Evolutionary conservation across 2,113 vertebrate species (phyloP).

Genomic region (Patagioenas fasciata): DNA sequence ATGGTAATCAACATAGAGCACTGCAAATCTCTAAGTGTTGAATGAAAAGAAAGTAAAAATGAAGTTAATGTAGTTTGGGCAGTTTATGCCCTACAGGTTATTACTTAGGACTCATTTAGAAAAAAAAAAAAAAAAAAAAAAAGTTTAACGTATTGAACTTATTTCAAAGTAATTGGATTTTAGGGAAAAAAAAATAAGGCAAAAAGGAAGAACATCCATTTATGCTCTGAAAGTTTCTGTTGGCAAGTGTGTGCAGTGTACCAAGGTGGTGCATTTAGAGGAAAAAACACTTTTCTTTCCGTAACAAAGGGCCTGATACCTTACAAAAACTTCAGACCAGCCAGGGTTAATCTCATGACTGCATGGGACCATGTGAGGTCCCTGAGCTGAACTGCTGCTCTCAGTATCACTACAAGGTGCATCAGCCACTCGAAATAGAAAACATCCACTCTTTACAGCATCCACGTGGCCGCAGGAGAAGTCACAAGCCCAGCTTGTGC

Average conservation of each 20-base stretch:
- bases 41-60: background rate
- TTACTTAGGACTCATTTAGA: no score
- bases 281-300: background rate
- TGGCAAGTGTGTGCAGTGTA: background rate
- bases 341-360: background rate
- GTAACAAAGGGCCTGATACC: accelerated
- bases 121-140: background rate
- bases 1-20: background rate
- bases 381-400: background rate
- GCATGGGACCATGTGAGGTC: background rate
- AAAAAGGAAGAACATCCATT: accelerated
- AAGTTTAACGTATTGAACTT: background rate
- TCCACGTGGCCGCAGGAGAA: background rate
- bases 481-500: background rate
- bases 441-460: background rate
- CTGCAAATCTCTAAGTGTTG: background rate
- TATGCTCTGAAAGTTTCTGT: background rate
- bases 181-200: background rate
- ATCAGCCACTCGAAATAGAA: background rate
- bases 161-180: background rate
- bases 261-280: background rate
- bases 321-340: background rate
- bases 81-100: background rate
- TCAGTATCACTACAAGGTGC: background rate
- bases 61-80: accelerated